Conservation (phyloP, 2,113 vertebrate species). For the Equus quagga region DNA sequence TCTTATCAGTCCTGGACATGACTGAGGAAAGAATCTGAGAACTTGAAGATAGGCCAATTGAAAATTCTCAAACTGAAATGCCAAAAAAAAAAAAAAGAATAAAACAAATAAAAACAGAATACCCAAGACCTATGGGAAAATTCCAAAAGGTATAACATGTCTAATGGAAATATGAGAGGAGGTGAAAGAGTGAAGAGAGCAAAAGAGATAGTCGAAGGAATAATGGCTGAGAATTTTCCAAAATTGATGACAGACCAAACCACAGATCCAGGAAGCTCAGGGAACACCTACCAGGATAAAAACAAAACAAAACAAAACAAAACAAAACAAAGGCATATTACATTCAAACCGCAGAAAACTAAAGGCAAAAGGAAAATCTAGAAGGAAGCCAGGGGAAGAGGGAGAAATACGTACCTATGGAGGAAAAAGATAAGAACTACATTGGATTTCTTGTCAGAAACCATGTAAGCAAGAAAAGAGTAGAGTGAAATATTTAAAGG, state of each 20-base stretch:
- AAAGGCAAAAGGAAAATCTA: neutral
- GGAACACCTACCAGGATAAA: neutral
- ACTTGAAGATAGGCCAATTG: neutral
- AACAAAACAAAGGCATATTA: no score
- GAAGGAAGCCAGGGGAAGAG: neutral
- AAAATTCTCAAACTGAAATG: neutral
- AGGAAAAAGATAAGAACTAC: neutral
- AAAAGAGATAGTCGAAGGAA: no score
- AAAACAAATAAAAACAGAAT: neutral
- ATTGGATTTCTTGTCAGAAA: neutral
- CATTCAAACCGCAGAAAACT: neutral
- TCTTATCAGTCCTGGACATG: neutral
- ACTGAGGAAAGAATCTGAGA: neutral
- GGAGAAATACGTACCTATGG: neutral
- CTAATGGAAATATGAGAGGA: neutral
- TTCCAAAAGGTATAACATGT: neutral
- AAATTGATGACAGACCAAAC: neutral
- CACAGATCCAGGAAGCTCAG: neutral
- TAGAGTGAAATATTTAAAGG: neutral
- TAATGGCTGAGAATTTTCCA: neutral
- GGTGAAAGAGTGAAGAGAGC: neutral
- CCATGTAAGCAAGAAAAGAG: neutral
- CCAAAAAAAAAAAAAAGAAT: neutral
- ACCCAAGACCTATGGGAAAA: neutral
- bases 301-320: no score